These are phyloP conservation scores for Rallus crepitans DNA, from an alignment of 2,797 vertebrate genomes.

Conservation along the genomic window DNA sequence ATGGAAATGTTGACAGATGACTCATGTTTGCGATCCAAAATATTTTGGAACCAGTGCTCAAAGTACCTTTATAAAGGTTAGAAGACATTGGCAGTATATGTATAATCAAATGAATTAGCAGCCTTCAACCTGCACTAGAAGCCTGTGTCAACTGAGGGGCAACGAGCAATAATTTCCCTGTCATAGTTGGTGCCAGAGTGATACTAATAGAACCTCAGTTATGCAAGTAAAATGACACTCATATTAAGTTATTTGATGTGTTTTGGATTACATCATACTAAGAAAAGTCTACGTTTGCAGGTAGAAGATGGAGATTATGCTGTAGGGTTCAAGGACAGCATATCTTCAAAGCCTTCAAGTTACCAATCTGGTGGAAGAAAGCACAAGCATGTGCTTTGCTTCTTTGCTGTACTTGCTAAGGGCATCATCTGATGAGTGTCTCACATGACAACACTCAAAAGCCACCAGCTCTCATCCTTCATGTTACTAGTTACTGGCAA, in stretches of 20 bases:
- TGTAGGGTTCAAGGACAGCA: neutral
- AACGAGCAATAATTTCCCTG: neutral
- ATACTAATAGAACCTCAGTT: neutral
- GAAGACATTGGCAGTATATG: neutral
- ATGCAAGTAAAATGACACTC: neutral
- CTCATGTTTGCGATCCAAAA: neutral
- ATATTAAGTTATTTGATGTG: neutral
- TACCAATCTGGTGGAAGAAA: neutral
- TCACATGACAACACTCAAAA: neutral
- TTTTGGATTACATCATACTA: neutral
- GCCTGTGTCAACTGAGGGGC: accelerated
- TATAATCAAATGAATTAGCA: neutral
- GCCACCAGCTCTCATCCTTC: neutral
- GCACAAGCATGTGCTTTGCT: neutral
- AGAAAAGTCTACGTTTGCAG: neutral
- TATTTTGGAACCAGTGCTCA: neutral
- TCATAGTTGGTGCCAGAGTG: neutral
- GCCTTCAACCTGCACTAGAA: neutral
- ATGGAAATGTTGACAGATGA: neutral
- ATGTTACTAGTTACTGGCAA: neutral
- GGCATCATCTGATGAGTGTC: neutral
- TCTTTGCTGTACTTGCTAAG: neutral
- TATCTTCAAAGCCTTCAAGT: neutral
- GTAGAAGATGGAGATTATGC: neutral
- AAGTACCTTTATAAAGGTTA: neutral